phyloP scores from a whole-genome alignment of 2,888 invertebrate species.

The Gymnocheta viridis region DNA sequence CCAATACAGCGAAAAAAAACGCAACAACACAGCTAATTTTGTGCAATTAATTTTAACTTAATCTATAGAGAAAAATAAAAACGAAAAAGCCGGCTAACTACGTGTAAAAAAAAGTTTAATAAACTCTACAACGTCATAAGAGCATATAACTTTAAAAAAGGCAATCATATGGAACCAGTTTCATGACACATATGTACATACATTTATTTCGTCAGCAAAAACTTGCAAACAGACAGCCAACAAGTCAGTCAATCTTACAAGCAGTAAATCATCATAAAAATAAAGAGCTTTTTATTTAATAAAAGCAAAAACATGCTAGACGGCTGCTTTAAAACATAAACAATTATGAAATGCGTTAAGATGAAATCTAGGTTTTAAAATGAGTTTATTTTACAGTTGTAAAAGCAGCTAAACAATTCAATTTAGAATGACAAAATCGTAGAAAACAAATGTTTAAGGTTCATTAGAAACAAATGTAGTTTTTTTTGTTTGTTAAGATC shows the following conservation, averaged over 20 bases:
- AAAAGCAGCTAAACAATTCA: conserved; percentile 6
- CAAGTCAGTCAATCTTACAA: conserved; percentile 11
- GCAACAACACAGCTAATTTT: background rate
- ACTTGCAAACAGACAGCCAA: background rate
- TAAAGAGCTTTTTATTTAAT: background rate
- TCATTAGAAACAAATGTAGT: background rate
- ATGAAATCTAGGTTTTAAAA: background rate
- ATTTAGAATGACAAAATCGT: background rate
- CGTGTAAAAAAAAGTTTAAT: conserved; percentile 48
- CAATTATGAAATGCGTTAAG: conserved; percentile 34
- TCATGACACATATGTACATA: conserved; percentile 59
- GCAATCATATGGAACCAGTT: conserved; percentile 64
- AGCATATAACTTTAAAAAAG: conserved; percentile 16
- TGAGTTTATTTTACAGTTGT: conserved; percentile 9
- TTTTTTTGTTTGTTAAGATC: background rate
- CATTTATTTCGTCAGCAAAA: conserved; percentile 30
- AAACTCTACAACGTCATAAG: conserved; percentile 56
- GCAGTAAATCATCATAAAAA: background rate
- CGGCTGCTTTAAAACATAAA: background rate
- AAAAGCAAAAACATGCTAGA: background rate
- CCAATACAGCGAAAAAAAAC: background rate
- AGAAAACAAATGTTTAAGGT: conserved; percentile 5
- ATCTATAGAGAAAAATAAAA: background rate
- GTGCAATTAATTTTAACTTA: conserved; percentile 17
- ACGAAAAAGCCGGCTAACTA: conserved; percentile 37